A percentile compares a stretch with the other conserved stretches of the same genome.
Evolutionary conservation across 2,797 vertebrate genomes (phyloP).

Genomic region (Rhabdophis nuchalis): DNA sequence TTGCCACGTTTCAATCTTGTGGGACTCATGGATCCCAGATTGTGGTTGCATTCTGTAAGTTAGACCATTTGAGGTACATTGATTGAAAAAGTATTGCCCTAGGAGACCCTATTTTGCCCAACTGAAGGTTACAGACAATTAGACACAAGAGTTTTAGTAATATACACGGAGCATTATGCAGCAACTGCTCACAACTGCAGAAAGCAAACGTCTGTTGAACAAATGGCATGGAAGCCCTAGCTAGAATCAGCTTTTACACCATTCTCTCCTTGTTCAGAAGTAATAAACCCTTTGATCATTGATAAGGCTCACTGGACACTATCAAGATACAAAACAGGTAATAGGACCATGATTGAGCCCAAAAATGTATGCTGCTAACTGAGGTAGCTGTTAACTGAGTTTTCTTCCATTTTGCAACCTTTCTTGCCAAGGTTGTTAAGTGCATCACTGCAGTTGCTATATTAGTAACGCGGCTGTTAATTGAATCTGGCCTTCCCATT

Average conservation of each 20-base stretch:
- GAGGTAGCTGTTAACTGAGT: too few species aligned
- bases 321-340: neutral
- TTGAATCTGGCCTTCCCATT: too few species aligned
- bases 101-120: too few species aligned
- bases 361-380: too few species aligned
- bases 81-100: neutral
- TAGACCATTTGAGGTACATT: neutral
- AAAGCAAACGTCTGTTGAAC: neutral
- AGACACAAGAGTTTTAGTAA: too few species aligned
- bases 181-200: neutral
- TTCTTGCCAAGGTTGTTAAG: too few species aligned
- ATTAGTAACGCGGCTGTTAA: too few species aligned
- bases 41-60: neutral
- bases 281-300: neutral
- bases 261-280: neutral
- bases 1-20: neutral
- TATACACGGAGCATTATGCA: neutral
- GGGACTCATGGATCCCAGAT: neutral
- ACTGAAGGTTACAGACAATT: too few species aligned
- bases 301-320: neutral
- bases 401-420: too few species aligned
- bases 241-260: neutral
- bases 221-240: neutral
- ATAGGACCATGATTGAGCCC: too few species aligned
- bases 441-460: too few species aligned